phyloP scores from a whole-genome alignment of 1,140 invertebrate genomes.

The Sarcophaga bullata region DNA sequence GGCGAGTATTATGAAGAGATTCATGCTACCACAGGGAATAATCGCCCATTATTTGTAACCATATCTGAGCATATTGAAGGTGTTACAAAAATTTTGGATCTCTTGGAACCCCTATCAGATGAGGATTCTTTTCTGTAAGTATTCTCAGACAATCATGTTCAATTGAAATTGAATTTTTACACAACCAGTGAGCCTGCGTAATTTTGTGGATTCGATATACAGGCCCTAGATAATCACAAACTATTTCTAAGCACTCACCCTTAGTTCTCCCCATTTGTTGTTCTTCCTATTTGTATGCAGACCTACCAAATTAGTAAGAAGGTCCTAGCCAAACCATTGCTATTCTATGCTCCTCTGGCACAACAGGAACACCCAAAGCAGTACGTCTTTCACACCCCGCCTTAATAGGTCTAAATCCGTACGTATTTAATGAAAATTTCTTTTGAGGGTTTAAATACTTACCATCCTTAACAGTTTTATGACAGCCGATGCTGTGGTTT shows the following conservation, averaged over 20 bases:
- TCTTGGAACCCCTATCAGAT: constrained; percentile 48
- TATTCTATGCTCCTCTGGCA: constrained; percentile 72
- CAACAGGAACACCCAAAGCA: constrained; percentile 81
- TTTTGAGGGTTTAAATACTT: too few species aligned
- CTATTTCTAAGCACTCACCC: constrained; percentile 43
- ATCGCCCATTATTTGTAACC: constrained; percentile 55
- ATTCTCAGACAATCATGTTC: too few species aligned
- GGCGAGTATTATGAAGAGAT: constrained; percentile 55
- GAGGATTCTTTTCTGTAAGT: constrained; percentile 55
- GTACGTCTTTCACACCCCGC: constrained; percentile 68
- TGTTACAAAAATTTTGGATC: constrained; percentile 49
- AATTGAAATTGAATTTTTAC: too few species aligned
- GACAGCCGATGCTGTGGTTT: constrained; percentile 51
- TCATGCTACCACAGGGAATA: constrained; percentile 47
- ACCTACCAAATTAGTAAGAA: constrained; percentile 40
- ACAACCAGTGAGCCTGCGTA: too few species aligned
- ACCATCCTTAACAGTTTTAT: constrained; percentile 27
- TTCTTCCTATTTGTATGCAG: constrained; percentile 5
- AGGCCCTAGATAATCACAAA: background rate
- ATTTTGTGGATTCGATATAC: too few species aligned
- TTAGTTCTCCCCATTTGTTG: constrained; percentile 37
- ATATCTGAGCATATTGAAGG: constrained; percentile 49
- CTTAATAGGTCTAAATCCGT: constrained; percentile 67
- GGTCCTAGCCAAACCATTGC: constrained; percentile 50
- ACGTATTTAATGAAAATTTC: background rate